Base-by-base conservation (phyloP, 2,113 vertebrate species). In the Ammospiza caudacuta region DNA sequence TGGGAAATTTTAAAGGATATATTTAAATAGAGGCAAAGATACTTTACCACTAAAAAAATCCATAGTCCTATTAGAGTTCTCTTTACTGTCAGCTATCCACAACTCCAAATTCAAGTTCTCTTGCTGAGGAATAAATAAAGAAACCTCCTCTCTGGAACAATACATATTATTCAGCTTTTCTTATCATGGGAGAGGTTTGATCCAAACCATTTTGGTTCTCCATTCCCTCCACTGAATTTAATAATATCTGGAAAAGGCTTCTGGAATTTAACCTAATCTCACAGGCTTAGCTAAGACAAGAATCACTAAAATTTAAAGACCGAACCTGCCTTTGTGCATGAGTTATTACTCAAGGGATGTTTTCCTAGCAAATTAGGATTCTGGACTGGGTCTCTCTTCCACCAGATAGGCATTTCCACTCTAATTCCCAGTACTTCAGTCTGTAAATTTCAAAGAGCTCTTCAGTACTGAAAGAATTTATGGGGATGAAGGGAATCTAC, bases 261-360 rank as follows among this genome's bases (percentile, higher is more conserved):
- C 55, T 75, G 37, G 39, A 94, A 77, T 80, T 88, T 55, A 93
- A 89, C 63, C 25, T 93, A 83, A 88, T 90, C 70, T 88, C 72
- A 25, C 11, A 73, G 35, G 47, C 3, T 76, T 51, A 84, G 46
- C 41, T 79, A 87, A 90, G 0, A 83, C 33, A 90, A 70, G 52
- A 79, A 77, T 80, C 63, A 74, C 47, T 84, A 54, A 63, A 82
- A 78, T 87, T 73, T 89, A 58, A 92, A 91, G 78, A 87, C 39
- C 43, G 17, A 94, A 85, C 28, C 21, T 57, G 67, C 28, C 59
- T 94, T 89, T 91, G 31, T 73, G 75, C 12, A 14, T 33, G 27
- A 80, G 37, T 84, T 72, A 64, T 52, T 82, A 82, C 23, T 87
- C 72, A 54, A 51, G 55, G 55, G 84, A 87, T 55, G 24, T 44